phyloP scores from a whole-genome alignment of 1,140 invertebrate genomes.

The Eupristina koningsbergeri region DNA sequence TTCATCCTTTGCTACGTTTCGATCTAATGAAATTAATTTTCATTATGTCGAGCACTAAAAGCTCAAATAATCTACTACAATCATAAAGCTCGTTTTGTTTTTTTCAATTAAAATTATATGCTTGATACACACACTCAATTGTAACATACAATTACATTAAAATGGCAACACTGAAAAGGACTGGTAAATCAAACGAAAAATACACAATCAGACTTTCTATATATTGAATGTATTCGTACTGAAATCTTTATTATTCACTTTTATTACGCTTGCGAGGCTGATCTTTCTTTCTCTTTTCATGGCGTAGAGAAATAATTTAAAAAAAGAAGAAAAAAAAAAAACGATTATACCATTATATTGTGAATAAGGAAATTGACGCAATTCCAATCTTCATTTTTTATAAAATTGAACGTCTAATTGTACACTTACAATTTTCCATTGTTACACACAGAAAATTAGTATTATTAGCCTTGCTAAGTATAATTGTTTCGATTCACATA shows the following conservation, averaged over 20 bases:
- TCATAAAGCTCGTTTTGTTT: constrained; percentile 25
- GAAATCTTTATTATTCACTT: neutral
- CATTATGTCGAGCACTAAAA: neutral
- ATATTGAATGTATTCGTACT: neutral
- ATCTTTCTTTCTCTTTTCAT: neutral
- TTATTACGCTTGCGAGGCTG: neutral
- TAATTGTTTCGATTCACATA: constrained; percentile 1
- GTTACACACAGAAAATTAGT: neutral
- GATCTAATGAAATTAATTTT: neutral
- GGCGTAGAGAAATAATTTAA: neutral
- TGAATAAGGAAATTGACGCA: neutral
- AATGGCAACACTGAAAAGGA: neutral
- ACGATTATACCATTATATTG: neutral
- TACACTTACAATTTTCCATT: neutral
- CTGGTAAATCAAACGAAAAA: neutral
- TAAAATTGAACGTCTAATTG: neutral
- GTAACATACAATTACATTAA: neutral
- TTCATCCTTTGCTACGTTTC: neutral
- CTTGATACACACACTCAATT: neutral
- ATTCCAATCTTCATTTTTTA: neutral
- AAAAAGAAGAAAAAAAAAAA: neutral
- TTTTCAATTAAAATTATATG: neutral
- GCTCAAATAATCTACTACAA: neutral
- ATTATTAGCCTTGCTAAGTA: neutral
- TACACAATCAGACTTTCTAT: neutral